Base-by-base conservation (phyloP, 2,113 vertebrate genomes). In the Clinocottus analis region DNA sequence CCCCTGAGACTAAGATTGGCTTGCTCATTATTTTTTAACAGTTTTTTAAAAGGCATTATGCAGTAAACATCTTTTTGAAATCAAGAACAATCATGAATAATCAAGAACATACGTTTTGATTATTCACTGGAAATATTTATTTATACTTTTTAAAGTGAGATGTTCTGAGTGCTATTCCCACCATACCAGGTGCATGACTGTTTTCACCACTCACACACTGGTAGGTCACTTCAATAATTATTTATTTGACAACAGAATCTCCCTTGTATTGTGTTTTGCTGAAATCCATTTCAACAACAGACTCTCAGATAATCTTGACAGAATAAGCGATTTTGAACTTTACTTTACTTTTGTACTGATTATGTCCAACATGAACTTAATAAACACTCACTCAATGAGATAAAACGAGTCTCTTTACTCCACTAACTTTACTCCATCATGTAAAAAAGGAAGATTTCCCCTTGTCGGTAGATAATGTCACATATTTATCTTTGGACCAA, bases 181-280 rank as follows among this genome's bases (percentile, higher is more conserved):
- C 78, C 14, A 17, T 73, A 80, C 37, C 37, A 61, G 72, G 21
- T 68, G 7, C 64, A 61, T 33, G n/a, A 12, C 47, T 41, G 17
- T 59, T 39, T 60, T 77, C 43, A 60, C 47, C 60, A 35, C 64
- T 49, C 60, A 72, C 73, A 74, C 65, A 64, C 35, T 31, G 35
- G n/a, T 3, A 72, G 56, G 56, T 56, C 39, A 55, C n/a, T n/a
- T n/a, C n/a, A n/a, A n/a, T n/a, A n/a, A 53, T 33, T 77, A 59
- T 80, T 64, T 33, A 60, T 75, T 77, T 79, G 68, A 59, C 64
- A 59, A 56, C 29, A 71, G 31, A 53, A 19, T 58, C 53, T 16
- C 19, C 2, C 10, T 64, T 75, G 5, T 17, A 6, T 60, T 72
- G 29, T 62, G 21, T 64, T 76, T 79, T 59, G 25, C n/a, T 65